Percentiles rank a stretch among this genome's conserved stretches.
Evolutionary conservation across 37 sponge, comb jelly and placozoan genomes (phyloP).

Genomic region (Hexactinellida sp.): DNA sequence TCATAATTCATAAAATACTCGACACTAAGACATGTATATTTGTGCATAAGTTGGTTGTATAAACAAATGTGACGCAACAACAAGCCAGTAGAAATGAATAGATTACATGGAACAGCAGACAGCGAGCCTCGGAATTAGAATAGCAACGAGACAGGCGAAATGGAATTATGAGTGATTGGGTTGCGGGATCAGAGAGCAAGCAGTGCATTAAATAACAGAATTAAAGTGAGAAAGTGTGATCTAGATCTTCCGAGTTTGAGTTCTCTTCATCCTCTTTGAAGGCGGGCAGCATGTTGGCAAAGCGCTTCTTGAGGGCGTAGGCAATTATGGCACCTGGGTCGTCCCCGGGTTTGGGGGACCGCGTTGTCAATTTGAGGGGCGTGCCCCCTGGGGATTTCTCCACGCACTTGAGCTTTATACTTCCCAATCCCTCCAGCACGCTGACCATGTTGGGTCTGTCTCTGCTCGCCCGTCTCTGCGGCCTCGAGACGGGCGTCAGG

Average conservation of each 20-base stretch:
- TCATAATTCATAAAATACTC: slow-evolving; percentile 14
- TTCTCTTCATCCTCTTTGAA: neutral
- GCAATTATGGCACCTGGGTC: neutral
- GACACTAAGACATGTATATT: neutral
- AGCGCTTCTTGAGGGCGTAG: neutral
- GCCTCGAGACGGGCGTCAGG: neutral
- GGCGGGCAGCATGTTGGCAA: neutral
- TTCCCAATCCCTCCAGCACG: neutral
- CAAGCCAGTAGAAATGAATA: neutral
- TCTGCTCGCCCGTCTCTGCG: neutral
- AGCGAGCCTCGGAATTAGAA: neutral
- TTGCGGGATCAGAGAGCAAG: neutral
- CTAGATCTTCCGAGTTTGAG: neutral
- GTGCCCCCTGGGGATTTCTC: neutral
- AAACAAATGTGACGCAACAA: neutral
- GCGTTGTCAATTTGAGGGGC: neutral
- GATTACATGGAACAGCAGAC: neutral
- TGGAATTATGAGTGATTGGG: neutral
- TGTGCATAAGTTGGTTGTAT: neutral
- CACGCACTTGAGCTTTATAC: neutral
- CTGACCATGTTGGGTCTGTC: slow-evolving; percentile 1
- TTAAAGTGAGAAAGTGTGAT: neutral
- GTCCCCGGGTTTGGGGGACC: neutral
- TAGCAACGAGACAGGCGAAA: neutral
- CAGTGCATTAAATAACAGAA: neutral